These are phyloP conservation scores for Meandrina meandrites DNA, from an alignment of 92 coral and sea anemone genomes.

Conservation along the genomic window DNA sequence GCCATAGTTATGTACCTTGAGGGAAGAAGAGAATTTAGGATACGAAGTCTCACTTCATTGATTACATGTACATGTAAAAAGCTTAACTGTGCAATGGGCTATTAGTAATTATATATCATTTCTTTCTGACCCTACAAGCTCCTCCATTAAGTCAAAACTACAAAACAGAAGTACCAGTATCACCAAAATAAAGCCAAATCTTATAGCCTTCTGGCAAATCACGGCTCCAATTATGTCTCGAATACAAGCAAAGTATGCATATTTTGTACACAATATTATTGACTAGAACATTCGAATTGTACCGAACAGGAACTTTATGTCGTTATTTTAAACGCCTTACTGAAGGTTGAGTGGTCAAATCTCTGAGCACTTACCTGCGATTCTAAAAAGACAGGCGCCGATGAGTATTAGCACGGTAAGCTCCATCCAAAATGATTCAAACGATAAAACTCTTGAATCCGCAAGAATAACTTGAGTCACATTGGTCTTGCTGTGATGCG, in stretches of 20 bases:
- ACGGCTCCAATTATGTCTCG: background rate
- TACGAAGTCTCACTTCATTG: background rate
- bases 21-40: background rate
- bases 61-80: background rate
- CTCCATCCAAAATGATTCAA: background rate
- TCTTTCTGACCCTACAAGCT: background rate
- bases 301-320: background rate
- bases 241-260: background rate
- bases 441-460: background rate
- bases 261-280: background rate
- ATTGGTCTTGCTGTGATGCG: background rate
- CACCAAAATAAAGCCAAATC: background rate
- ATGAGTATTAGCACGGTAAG: background rate
- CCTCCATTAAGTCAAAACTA: background rate
- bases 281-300: background rate
- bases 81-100: background rate
- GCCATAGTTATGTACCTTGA: background rate
- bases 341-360: background rate
- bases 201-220: background rate
- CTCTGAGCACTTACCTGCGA: conserved; percentile 20
- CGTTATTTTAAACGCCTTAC: background rate
- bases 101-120: conserved; percentile 13
- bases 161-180: background rate
- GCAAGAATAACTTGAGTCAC: background rate
- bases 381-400: background rate